A percentile compares a stretch with the other conserved stretches of the same genome.
phyloP scores from a whole-genome alignment of 2,888 invertebrate genomes.

The Ornithoptera priamus region DNA sequence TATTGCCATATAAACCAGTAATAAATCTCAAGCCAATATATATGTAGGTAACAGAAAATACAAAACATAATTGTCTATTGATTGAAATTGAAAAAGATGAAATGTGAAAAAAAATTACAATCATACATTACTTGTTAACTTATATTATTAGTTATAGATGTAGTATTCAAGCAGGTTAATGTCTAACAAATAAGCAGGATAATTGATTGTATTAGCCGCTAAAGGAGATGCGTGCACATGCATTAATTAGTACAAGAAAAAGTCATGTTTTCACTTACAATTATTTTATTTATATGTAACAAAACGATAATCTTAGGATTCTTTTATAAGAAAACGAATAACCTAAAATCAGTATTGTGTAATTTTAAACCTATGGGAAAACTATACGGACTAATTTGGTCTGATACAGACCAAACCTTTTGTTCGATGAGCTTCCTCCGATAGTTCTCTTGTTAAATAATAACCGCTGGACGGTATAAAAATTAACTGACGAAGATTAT shows the following conservation, averaged over 20 bases:
- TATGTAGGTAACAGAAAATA: background rate
- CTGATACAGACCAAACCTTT: constrained; percentile 72
- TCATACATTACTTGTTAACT: no score
- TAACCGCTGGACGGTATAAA: background rate
- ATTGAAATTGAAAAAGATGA: no score
- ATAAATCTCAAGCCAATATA: background rate
- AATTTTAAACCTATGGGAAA: constrained; percentile 23
- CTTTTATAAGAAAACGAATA: constrained; percentile 9
- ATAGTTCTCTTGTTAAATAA: background rate
- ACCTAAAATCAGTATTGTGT: constrained; percentile 7
- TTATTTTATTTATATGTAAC: constrained; percentile 43
- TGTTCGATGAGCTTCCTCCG: constrained; percentile 21
- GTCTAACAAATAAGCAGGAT: constrained; percentile 2
- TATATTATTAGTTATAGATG: no score
- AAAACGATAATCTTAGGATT: constrained; percentile 13
- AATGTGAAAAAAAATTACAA: no score
- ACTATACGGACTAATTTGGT: constrained; percentile 39
- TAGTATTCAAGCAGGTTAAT: background rate
- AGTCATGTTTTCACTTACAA: constrained; percentile 36
- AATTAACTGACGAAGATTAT: background rate
- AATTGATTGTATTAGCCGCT: constrained; percentile 2
- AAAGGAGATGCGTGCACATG: constrained; percentile 10
- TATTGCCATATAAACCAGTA: no score
- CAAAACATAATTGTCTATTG: no score
- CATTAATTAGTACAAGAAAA: constrained; percentile 30